A percentile compares a stretch with the other conserved stretches of the same genome.
phyloP scores from a whole-genome alignment of 2,113 vertebrate genomes.

The Neotoma lepida region DNA sequence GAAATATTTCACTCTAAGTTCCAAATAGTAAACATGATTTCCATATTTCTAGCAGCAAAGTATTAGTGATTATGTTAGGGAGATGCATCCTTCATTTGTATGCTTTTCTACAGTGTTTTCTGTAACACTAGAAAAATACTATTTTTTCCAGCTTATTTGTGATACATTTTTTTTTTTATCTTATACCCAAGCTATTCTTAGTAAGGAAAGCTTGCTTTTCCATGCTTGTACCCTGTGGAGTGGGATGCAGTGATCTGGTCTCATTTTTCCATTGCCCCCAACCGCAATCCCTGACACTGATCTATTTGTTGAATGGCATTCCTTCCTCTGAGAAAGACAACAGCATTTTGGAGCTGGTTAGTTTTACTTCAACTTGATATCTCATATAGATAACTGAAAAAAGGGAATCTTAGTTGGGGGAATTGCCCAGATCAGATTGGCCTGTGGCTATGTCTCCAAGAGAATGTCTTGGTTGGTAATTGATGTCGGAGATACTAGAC shows the following conservation, averaged over 20 bases:
- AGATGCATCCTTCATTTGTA: not conserved
- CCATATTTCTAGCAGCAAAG: not conserved
- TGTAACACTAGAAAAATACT: not conserved
- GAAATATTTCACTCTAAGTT: conserved; percentile 32
- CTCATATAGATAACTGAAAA: not conserved
- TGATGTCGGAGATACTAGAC: not conserved
- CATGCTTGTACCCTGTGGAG: not conserved
- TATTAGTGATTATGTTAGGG: not conserved
- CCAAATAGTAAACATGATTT: not conserved
- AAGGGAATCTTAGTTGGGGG: not conserved
- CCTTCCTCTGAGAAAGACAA: not conserved
- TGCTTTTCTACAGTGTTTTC: not conserved
- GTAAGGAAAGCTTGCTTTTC: not conserved
- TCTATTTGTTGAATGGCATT: not conserved
- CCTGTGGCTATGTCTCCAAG: not conserved
- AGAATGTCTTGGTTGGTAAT: not conserved
- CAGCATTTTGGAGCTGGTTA: not conserved
- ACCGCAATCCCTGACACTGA: fast-evolving
- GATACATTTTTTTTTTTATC: not conserved
- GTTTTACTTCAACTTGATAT: not conserved
- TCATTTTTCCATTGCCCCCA: not conserved
- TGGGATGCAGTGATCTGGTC: fast-evolving
- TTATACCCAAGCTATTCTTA: not conserved
- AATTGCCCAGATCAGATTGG: not conserved
- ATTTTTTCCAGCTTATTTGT: not conserved